These are phyloP conservation scores for Lampropteryx suffumata DNA, from an alignment of 2,888 invertebrate species.

Conservation along the genomic window DNA sequence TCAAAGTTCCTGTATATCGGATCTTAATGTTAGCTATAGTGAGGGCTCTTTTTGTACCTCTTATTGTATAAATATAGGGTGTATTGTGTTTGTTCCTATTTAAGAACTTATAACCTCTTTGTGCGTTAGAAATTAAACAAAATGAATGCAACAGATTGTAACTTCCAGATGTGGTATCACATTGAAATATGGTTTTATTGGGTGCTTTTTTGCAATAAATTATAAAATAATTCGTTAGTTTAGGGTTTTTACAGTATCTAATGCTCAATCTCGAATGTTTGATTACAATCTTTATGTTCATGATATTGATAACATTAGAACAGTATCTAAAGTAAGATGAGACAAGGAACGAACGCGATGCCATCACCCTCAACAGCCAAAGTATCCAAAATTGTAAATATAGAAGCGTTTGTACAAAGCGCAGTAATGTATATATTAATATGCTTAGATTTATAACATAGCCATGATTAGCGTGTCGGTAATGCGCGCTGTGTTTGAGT, in stretches of 20 bases:
- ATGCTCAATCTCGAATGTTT: slow-evolving; percentile 6
- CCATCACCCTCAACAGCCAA: slow-evolving; percentile 76
- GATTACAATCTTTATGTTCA: slow-evolving; percentile 16
- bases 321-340: neutral
- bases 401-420: slow-evolving; percentile 30
- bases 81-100: slow-evolving; percentile 33
- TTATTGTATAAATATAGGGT: slow-evolving; percentile 36
- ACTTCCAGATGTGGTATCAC: no score
- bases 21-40: slow-evolving; percentile 27
- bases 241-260: neutral
- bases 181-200: no score
- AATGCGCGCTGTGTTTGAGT: slow-evolving; percentile 4
- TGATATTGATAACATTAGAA: slow-evolving; percentile 9
- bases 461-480: slow-evolving; percentile 24
- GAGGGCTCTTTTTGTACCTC: slow-evolving; percentile 25
- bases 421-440: slow-evolving; percentile 34
- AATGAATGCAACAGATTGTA: no score
- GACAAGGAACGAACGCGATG: slow-evolving; percentile 40
- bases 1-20: slow-evolving; percentile 36
- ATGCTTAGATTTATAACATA: slow-evolving; percentile 26
- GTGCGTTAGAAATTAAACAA: no score
- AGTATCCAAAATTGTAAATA: slow-evolving; percentile 80
- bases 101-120: no score
- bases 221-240: no score
- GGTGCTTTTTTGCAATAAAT: no score